phyloP scores from a whole-genome alignment of 1,140 invertebrate species.

The Himalopsyche phryganea region DNA sequence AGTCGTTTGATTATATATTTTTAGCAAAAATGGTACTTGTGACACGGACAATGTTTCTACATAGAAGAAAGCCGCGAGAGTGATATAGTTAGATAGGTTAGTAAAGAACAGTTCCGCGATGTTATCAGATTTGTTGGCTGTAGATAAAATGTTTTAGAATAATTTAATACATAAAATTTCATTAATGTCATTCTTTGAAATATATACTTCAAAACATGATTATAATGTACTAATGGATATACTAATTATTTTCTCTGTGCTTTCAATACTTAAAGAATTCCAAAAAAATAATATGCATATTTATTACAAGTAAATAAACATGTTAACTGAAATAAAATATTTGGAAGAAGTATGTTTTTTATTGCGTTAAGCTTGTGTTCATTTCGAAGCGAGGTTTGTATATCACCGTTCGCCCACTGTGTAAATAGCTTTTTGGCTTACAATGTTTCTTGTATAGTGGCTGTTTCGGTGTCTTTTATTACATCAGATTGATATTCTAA shows the following conservation, averaged over 20 bases:
- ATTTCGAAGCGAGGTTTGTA: background rate
- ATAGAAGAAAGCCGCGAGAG: background rate
- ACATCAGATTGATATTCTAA: background rate
- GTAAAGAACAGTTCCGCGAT: constrained; percentile 1
- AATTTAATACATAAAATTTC: constrained; percentile 15
- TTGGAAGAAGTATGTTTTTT: background rate
- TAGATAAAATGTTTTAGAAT: constrained; percentile 24
- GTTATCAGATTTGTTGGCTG: constrained; percentile 17
- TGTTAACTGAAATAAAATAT: background rate
- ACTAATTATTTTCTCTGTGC: constrained; percentile 1
- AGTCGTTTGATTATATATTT: constrained; percentile 2
- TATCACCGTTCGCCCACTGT: background rate
- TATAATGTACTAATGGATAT: background rate
- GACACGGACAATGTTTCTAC: background rate
- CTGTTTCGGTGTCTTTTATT: background rate
- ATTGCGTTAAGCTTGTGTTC: background rate
- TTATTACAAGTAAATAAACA: no score
- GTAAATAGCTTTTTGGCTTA: constrained; percentile 1
- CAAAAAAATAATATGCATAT: background rate
- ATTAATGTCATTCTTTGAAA: constrained; percentile 15
- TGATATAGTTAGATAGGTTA: background rate
- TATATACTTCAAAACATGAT: constrained; percentile 2
- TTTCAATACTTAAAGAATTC: background rate
- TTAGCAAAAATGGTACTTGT: background rate
- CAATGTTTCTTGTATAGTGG: background rate